Evolutionary conservation across 2,113 vertebrate genomes (phyloP).

Genomic region (Rana temporaria): DNA sequence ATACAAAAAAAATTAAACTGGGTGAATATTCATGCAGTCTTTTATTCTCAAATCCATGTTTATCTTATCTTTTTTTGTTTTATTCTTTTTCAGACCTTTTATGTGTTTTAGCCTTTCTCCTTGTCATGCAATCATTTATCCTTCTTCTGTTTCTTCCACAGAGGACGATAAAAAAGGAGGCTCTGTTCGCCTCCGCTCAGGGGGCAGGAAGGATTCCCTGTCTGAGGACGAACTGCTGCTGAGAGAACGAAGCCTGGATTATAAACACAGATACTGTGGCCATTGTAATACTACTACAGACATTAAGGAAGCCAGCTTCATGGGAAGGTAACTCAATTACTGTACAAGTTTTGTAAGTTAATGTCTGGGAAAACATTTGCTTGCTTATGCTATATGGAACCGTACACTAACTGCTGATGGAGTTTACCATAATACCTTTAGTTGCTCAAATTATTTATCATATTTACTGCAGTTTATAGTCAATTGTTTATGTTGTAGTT

Average conservation of each 20-base stretch:
- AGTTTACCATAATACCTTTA: no score
- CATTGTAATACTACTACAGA: conserved; percentile 99
- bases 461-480: neutral
- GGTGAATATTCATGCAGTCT: no score
- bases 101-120: neutral
- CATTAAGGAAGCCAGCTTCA: conserved; percentile 99
- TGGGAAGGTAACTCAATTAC: conserved; percentile 85
- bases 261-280: conserved; percentile 96
- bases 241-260: conserved; percentile 93
- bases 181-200: conserved; percentile 86
- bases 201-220: conserved; percentile 91
- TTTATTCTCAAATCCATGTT: no score
- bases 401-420: no score
- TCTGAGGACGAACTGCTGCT: conserved; percentile 92
- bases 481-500: no score
- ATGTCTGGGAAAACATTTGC: no score
- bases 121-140: neutral
- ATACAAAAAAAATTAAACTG: no score
- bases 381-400: no score
- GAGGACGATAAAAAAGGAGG: conserved; percentile 87
- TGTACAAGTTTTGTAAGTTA: no score
- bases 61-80: neutral
- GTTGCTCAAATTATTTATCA: no score
- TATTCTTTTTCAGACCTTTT: neutral
- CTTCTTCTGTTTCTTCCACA: conserved; percentile 60